A percentile compares a stretch with the other conserved stretches of the same genome.
Conservation (phyloP, 2,888 invertebrate species). For the Limnephilus marmoratus region DNA sequence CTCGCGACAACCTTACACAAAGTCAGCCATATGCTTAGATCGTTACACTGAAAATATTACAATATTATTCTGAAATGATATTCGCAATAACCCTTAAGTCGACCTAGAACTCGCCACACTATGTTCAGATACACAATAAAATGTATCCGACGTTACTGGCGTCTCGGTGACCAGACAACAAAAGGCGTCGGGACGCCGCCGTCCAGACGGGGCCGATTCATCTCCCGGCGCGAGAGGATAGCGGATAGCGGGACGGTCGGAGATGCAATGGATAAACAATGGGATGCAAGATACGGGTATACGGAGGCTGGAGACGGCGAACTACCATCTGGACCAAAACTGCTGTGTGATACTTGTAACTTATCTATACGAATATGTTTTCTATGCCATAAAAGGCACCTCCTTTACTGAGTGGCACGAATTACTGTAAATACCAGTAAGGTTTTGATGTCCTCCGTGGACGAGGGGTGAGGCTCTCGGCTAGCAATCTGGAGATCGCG, state of each 20-base stretch:
- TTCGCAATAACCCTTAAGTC: not conserved
- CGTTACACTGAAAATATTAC: not conserved
- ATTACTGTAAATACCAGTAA: too few species aligned
- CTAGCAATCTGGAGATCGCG: too few species aligned
- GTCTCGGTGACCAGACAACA: slow-evolving; percentile 42
- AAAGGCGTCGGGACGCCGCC: slow-evolving; percentile 35
- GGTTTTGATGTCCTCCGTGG: too few species aligned
- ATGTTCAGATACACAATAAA: not conserved
- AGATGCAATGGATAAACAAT: not conserved
- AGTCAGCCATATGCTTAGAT: too few species aligned
- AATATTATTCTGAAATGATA: not conserved
- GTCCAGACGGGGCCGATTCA: slow-evolving; percentile 3
- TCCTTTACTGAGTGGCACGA: too few species aligned
- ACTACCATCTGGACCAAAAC: not conserved
- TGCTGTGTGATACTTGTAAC: not conserved
- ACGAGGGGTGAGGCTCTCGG: too few species aligned
- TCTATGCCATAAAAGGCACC: too few species aligned
- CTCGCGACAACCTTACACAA: too few species aligned
- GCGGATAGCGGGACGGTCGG: not conserved
- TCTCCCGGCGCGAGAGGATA: not conserved
- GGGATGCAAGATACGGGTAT: not conserved
- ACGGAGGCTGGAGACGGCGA: not conserved
- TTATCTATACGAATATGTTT: not conserved
- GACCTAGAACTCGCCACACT: not conserved
- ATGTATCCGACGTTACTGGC: not conserved